phyloP scores from a whole-genome alignment of 1,140 invertebrate genomes.

The Platyscapa corneri region DNA sequence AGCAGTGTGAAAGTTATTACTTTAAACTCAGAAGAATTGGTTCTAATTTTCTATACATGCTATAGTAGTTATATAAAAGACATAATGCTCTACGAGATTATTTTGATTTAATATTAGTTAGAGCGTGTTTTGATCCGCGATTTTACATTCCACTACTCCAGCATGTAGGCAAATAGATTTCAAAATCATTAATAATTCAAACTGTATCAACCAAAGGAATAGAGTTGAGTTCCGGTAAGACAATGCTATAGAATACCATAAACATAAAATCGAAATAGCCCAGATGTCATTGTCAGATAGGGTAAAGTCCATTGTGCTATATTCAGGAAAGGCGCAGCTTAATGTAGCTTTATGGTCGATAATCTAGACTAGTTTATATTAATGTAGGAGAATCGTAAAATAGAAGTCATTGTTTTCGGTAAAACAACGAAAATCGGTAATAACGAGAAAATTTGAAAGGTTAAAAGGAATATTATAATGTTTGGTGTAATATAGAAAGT shows the following conservation, averaged over 20 bases:
- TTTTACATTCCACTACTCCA: not conserved
- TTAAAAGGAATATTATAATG: not conserved
- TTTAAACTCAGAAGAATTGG: not conserved
- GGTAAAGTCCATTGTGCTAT: not conserved
- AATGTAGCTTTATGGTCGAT: constrained; percentile 31
- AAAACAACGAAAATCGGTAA: not conserved
- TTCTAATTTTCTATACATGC: too few relatives aligned
- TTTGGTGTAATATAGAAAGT: not conserved
- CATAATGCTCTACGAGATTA: not conserved
- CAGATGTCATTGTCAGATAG: constrained; percentile 42
- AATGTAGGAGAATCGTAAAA: constrained; percentile 25
- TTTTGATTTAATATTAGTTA: not conserved
- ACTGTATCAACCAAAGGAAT: not conserved
- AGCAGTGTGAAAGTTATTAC: not conserved
- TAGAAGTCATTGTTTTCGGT: not conserved
- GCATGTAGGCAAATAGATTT: not conserved
- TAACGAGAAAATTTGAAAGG: not conserved
- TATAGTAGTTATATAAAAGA: not conserved
- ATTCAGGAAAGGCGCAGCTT: not conserved
- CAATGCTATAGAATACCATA: constrained; percentile 18
- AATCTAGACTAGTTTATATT: constrained; percentile 51
- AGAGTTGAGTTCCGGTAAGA: not conserved
- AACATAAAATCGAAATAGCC: constrained; percentile 36
- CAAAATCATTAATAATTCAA: constrained; percentile 32
- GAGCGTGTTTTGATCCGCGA: too few relatives aligned